Evolutionary conservation across 1,140 invertebrate species (phyloP).

Genomic region (Ips nitidus): DNA sequence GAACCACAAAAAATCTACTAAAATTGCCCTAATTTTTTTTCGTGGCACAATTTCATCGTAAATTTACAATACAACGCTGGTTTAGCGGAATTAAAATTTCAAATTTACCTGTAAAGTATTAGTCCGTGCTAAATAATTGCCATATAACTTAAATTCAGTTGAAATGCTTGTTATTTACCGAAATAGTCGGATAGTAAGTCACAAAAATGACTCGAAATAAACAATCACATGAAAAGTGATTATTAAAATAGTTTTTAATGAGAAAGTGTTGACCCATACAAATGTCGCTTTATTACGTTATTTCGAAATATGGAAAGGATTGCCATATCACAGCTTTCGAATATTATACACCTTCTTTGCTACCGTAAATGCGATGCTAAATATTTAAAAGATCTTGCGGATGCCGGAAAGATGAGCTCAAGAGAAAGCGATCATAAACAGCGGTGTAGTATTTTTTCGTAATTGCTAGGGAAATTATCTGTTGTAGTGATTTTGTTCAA

Average conservation of each 20-base stretch:
- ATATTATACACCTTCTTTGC: not conserved
- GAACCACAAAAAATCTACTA: too few relatives aligned
- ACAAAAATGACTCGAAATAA: not conserved
- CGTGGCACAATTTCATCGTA: too few relatives aligned
- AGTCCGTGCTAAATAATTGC: too few relatives aligned
- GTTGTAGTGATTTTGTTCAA: conserved; percentile 2
- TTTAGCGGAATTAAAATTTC: too few relatives aligned
- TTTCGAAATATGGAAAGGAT: not conserved
- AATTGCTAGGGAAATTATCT: not conserved
- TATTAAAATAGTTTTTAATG: not conserved
- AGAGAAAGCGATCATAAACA: conserved; percentile 4
- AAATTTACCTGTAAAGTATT: too few relatives aligned
- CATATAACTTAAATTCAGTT: not conserved
- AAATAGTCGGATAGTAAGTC: not conserved
- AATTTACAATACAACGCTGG: too few relatives aligned
- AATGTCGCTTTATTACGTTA: not conserved
- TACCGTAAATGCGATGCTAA: conserved; percentile 10
- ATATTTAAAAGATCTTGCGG: not conserved
- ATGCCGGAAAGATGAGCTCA: conserved; percentile 2
- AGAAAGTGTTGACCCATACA: not conserved
- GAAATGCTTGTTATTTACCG: not conserved
- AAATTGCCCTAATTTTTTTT: too few relatives aligned
- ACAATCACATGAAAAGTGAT: not conserved
- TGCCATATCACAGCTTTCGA: conserved; percentile 3
- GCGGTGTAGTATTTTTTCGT: conserved; percentile 2